These are phyloP conservation scores for Montipora foliosa DNA, from an alignment of 64 coral and sea anemone genomes.

Conservation along the genomic window DNA sequence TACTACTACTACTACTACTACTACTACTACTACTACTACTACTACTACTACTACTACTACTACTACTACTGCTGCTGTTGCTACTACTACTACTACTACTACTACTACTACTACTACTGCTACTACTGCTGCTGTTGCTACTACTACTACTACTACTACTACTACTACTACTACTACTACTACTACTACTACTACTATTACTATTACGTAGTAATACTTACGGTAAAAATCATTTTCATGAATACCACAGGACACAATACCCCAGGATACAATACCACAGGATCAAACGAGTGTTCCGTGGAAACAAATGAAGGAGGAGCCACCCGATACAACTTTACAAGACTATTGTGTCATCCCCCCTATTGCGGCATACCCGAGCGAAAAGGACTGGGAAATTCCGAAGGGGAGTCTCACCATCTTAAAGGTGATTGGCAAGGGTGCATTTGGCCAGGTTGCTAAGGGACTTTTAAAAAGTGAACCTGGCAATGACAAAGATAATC, in stretches of 20 bases:
- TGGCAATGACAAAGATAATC: neutral
- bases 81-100: too few relatives aligned
- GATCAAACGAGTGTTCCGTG: neutral
- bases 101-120: too few relatives aligned
- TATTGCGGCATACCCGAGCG: neutral
- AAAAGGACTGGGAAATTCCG: conserved; percentile 52
- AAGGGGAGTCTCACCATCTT: conserved; percentile 22
- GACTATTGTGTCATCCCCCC: conserved; percentile 60
- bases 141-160: accelerated
- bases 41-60: too few relatives aligned
- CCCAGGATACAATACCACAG: too few relatives aligned
- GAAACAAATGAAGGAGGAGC: neutral
- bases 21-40: too few relatives aligned
- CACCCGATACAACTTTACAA: neutral
- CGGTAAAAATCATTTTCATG: neutral
- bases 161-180: too few relatives aligned
- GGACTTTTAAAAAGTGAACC: neutral
- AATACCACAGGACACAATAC: neutral
- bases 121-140: too few relatives aligned
- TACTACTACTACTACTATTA: too few relatives aligned
- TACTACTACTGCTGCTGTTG: too few relatives aligned
- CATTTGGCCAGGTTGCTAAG: conserved; percentile 68
- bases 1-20: too few relatives aligned
- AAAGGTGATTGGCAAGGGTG: conserved; percentile 73
- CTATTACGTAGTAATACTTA: too few relatives aligned